Base-by-base conservation (phyloP, 2,797 vertebrate genomes). In the Australoheros facetus region DNA sequence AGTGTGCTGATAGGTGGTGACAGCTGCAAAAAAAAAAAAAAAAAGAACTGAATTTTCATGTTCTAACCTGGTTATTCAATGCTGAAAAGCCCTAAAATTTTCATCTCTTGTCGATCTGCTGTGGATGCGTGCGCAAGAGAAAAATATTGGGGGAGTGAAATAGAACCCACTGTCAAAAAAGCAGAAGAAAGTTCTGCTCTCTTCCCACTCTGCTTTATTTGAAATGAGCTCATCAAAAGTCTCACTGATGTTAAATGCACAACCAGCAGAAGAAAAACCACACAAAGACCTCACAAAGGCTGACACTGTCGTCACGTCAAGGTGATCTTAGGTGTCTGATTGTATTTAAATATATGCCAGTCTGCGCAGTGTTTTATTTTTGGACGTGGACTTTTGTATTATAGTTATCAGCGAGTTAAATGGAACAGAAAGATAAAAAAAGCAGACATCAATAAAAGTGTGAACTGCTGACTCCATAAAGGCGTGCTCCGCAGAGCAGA, bases 231-330 rank as follows among this genome's bases (percentile, higher is more conserved):
- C 54, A 62, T 57, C 59, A 77, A 62, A 7, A 82, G 32, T 74
- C 69, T 87, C 82, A 77, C 69, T 85, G 51, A 80, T 78, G 84
- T 87, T 58, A 81, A 77, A 79, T 56, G 21, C 34, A 74, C 66
- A 69, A 26, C 60, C 71, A 73, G 59, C 7, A 17, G 66, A 39
- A 83, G 53, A 75, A 73, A 59, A 57, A 70, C 54, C 26, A 16
- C 26, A 26, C 26, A 3, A 26, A 26, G 26, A 26, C 26, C 26
- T 34, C 23, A 77, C 48, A 74, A 56, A 64, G 59, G 21, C n/a
- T 71, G 72, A 74, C 60, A 34, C 55, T 62, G 51, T 78, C 56
- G 17, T 45, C 42, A 23, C 37, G 30, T 66, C 10, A 72, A 56
- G 51, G 28, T 42, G 77, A 71, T 89, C 62, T 71, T 26, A 2